Conservation (phyloP, 1,140 invertebrate genomes). For the Pogonognathellus flavescens region DNA sequence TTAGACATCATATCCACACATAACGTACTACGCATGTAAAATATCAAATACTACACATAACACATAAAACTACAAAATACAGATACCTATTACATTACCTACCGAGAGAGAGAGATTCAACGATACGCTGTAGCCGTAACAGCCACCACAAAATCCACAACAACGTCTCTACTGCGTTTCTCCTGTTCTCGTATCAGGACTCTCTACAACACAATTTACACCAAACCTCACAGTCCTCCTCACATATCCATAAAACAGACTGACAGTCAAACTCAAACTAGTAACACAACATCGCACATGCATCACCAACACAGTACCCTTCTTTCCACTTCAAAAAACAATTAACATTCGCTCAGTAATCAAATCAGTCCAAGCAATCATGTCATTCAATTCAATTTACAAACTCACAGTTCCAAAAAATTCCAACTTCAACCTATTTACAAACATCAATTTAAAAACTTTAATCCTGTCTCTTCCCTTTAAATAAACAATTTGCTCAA, state of each 20-base stretch:
- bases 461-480: too few species aligned
- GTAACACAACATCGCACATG: constrained; percentile 10
- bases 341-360: constrained; percentile 10
- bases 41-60: not conserved
- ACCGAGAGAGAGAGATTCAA: too few species aligned
- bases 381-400: constrained; percentile 19
- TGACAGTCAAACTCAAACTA: constrained; percentile 19
- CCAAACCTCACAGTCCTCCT: not conserved
- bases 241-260: constrained; percentile 9
- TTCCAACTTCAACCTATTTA: not conserved
- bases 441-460: not conserved
- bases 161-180: too few species aligned
- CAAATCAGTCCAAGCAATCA: constrained; percentile 1
- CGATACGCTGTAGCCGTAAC: too few species aligned
- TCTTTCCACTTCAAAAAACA: constrained; percentile 5
- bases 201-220: constrained; percentile 10
- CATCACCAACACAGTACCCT: not conserved
- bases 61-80: not conserved
- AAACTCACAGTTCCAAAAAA: not conserved
- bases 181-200: too few species aligned
- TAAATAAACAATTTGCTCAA: too few species aligned
- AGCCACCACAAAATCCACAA: too few species aligned
- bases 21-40: constrained; percentile 12
- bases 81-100: not conserved
- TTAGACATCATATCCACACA: constrained; percentile 36